A percentile compares a stretch with the other conserved stretches of the same genome.
phyloP scores from a whole-genome alignment of 2,113 vertebrate species.

The Atrichornis clamosus region DNA sequence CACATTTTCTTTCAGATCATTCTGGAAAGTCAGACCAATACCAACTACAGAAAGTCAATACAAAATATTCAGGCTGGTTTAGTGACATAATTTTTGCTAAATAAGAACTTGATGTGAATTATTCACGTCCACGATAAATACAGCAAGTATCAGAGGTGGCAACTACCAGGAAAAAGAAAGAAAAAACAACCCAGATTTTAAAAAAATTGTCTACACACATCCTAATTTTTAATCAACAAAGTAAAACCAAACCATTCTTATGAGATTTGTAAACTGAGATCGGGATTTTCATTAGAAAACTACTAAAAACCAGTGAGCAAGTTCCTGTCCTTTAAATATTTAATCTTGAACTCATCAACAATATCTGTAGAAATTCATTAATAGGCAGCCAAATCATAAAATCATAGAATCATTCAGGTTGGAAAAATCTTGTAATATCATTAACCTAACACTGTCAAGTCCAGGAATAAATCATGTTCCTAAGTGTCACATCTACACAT shows the following conservation, averaged over 20 bases:
- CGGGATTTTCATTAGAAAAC: background rate
- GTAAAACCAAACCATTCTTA: background rate
- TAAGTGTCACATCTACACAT: background rate
- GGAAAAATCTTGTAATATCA: background rate
- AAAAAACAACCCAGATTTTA: background rate
- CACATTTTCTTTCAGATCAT: background rate
- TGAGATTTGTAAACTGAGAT: background rate
- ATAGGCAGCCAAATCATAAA: background rate
- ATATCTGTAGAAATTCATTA: background rate
- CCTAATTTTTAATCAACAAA: background rate
- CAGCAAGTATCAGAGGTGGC: background rate
- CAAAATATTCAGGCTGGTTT: background rate
- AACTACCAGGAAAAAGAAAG: background rate
- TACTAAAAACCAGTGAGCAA: background rate
- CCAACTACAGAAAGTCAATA: background rate
- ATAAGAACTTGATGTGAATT: background rate
- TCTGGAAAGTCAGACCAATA: background rate
- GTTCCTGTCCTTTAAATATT: background rate
- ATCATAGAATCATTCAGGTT: background rate
- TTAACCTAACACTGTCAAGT: background rate
- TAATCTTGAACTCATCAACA: background rate
- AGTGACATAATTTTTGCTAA: background rate
- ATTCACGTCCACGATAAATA: background rate
- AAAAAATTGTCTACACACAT: background rate
- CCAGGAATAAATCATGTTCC: background rate